These are phyloP conservation scores for Thryonomys swinderianus DNA, from an alignment of 2,113 vertebrate genomes.

Conservation along the genomic window DNA sequence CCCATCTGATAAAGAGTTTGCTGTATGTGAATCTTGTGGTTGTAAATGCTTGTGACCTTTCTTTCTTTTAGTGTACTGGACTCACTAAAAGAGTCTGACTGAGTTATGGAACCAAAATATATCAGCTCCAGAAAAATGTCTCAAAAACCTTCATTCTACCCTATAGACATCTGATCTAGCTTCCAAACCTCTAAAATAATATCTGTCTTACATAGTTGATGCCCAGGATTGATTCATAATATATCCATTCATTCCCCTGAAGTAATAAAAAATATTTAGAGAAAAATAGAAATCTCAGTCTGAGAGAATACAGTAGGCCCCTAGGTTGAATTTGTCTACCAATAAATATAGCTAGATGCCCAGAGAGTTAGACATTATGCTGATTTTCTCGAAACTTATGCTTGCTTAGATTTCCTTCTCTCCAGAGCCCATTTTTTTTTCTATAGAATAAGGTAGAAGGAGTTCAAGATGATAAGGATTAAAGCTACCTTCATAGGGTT, in stretches of 20 bases:
- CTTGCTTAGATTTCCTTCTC: constrained; percentile 42
- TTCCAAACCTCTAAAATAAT: neutral
- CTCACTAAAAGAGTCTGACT: neutral
- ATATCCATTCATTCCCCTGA: constrained; percentile 19
- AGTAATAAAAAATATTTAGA: constrained; percentile 46
- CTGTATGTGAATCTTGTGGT: neutral
- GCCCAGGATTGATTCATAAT: neutral
- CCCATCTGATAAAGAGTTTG: neutral
- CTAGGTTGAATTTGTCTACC: neutral
- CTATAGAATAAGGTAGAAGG: neutral
- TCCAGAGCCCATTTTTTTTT: constrained; percentile 5
- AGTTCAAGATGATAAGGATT: neutral
- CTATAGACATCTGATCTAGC: neutral
- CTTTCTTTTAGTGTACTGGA: neutral
- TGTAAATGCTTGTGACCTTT: neutral
- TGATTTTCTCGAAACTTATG: constrained; percentile 38
- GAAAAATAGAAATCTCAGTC: neutral
- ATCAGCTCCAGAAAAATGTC: neutral
- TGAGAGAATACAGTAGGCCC: neutral
- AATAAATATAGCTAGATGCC: neutral
- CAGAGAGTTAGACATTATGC: neutral
- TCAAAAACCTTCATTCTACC: neutral
- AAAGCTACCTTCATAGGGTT: neutral
- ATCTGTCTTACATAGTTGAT: neutral
- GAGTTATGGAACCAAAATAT: constrained; percentile 6